Conservation (phyloP, 2,888 invertebrate species). For the Lasioglossum lativentre region DNA sequence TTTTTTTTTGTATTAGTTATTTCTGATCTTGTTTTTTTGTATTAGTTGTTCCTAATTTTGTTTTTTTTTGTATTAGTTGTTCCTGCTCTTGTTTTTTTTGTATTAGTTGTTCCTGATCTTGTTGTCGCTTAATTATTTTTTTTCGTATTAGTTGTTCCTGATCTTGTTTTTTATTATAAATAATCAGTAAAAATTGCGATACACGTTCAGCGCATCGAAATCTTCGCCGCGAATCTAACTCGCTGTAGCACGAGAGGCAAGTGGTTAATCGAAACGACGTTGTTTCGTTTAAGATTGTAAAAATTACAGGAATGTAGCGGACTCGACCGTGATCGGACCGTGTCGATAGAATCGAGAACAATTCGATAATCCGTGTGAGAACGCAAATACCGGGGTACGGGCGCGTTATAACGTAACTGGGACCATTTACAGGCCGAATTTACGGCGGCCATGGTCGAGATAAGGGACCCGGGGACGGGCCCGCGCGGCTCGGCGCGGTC, state of each 20-base stretch:
- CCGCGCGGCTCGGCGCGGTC: too few species aligned
- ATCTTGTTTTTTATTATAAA: too few species aligned
- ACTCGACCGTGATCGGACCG: not conserved
- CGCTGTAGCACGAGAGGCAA: not conserved
- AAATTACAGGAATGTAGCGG: not conserved
- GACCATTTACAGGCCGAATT: conserved; percentile 35
- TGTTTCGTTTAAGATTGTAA: not conserved
- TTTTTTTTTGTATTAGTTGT: too few species aligned
- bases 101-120: too few species aligned
- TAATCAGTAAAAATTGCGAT: too few species aligned
- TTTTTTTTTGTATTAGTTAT: too few species aligned
- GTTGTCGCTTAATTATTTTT: too few species aligned
- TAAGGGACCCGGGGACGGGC: conserved; percentile 40
- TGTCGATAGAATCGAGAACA: not conserved
- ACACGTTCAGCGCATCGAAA: too few species aligned
- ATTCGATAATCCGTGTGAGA: conserved; percentile 3
- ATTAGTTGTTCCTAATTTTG: too few species aligned
- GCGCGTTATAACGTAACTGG: conserved; percentile 5
- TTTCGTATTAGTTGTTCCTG: too few species aligned
- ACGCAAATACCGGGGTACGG: not conserved
- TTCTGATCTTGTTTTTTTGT: too few species aligned
- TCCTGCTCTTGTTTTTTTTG: too few species aligned
- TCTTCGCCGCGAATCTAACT: not conserved
- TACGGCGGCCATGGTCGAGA: conserved; percentile 46
- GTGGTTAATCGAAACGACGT: not conserved